Base-by-base conservation (phyloP, 2,113 vertebrate species). In the Rhinolophus ferrumequinum region DNA sequence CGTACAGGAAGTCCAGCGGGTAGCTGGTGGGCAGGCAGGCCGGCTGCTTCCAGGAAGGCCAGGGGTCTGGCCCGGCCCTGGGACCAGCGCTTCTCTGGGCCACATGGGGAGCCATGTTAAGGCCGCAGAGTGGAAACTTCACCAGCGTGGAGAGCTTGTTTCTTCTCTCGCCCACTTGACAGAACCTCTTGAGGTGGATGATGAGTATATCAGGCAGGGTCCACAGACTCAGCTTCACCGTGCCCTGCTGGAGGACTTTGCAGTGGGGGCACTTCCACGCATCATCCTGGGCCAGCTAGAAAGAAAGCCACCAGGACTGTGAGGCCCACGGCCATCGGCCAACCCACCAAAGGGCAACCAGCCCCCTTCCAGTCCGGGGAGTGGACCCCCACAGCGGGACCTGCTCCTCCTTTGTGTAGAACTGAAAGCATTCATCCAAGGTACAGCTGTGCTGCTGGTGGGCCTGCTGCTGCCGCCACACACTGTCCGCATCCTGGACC, bases 331-430 rank as follows among this genome's bases (percentile, higher is more conserved):
- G 75, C 35, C 11, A 22, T 6, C 5, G 5, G 41, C 33, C 47
- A 8, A 21, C 41, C 44, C n/a, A 16, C 8, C 0, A 0, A 44
- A 2, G 14, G 47, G 58, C 52, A 62, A 41, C n/a, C 58, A 62
- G 79, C n/a, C 66, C n/a, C 30, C 21, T 3, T 16, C 85, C 84
- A 67, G 0, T 54, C 26, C 0, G 0, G 21, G 47, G 24, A 8
- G 13, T 1, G 28, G 50, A 33, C 38, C 64, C 80, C 90, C 66
- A 30, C 72, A 44, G 73, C 5, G 2, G 38, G 50, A 99, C 99
- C 99, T 99, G 99, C 87, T 99, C 99, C 97, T 99, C 99, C 99
- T 99, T 99, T 97, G 99, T 99, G 99, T 99, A 99, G 87, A 99
- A 99, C 98, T 99, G 99, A 96, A 99, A 99, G 97, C 99, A 99